Conservation (phyloP, 1,140 invertebrate species). For the Pseudobourletiella spinata region DNA sequence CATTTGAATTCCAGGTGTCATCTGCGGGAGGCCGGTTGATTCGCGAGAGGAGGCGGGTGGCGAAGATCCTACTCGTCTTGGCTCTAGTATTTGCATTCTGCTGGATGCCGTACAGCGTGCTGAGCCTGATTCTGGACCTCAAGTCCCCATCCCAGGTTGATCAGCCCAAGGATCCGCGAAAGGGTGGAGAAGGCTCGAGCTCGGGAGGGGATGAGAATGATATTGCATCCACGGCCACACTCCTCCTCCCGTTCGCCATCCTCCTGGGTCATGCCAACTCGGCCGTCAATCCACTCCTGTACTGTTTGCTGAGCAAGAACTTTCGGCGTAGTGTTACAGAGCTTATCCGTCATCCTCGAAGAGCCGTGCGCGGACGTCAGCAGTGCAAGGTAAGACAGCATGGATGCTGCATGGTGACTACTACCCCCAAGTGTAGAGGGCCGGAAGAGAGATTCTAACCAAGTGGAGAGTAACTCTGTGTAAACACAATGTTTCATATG, state of each 20-base stretch:
- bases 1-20: slow-evolving; percentile 33
- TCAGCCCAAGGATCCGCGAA: not conserved
- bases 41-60: slow-evolving; percentile 57
- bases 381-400: slow-evolving; percentile 32
- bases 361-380: slow-evolving; percentile 25
- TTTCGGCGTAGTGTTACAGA: slow-evolving; percentile 61
- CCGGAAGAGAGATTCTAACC: no score
- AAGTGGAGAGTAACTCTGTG: no score
- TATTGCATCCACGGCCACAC: slow-evolving; percentile 27
- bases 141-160: slow-evolving; percentile 51
- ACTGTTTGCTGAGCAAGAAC: slow-evolving; percentile 77
- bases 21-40: slow-evolving; percentile 53
- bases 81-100: slow-evolving; percentile 65
- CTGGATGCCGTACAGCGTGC: slow-evolving; percentile 68
- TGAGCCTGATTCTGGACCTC: slow-evolving; percentile 53
- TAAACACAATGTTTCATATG: no score
- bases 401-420: no score
- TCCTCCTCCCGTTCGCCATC: slow-evolving; percentile 45
- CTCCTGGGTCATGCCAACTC: slow-evolving; percentile 62
- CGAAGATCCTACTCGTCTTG: slow-evolving; percentile 61
- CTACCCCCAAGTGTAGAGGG: no score
- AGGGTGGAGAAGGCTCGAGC: not conserved
- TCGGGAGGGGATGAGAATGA: slow-evolving; percentile 4
- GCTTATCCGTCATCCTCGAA: slow-evolving; percentile 44
- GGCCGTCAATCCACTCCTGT: slow-evolving; percentile 78